phyloP scores from a whole-genome alignment of 2,888 invertebrate species.

The Lissonota sp. region DNA sequence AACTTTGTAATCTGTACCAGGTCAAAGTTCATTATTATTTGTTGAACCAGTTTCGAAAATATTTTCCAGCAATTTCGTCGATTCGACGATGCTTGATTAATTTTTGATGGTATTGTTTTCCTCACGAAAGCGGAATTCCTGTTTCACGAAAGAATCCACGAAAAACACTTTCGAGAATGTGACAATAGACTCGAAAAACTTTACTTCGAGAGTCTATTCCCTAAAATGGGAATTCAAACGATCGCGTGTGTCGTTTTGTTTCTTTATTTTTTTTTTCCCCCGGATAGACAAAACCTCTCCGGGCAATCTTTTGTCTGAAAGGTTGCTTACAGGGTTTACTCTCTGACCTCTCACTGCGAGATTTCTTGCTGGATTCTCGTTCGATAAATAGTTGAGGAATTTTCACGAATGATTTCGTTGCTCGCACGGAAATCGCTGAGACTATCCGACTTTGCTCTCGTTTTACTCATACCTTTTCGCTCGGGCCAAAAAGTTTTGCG shows the following conservation, averaged over 20 bases:
- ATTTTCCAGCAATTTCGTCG: not conserved
- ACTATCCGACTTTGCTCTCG: constrained; percentile 6
- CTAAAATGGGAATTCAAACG: constrained; percentile 9
- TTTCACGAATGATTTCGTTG: constrained; percentile 31
- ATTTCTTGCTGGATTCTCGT: constrained; percentile 4
- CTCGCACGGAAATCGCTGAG: constrained; percentile 19
- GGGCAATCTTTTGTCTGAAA: constrained; percentile 43
- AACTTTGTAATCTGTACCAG: no score
- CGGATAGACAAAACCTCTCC: constrained; percentile 14
- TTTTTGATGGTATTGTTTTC: not conserved
- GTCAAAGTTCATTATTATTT: not conserved
- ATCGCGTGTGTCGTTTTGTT: not conserved
- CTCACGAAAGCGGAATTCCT: not conserved
- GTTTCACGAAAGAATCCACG: not conserved
- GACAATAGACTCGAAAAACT: constrained; percentile 25
- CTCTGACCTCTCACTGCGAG: not conserved
- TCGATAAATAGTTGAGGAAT: constrained; percentile 36
- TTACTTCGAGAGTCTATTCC: not conserved
- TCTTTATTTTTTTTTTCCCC: constrained; percentile 14
- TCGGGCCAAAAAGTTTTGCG: constrained; percentile 24
- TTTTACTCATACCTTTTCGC: constrained; percentile 18
- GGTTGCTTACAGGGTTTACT: constrained; percentile 8
- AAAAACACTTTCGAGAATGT: not conserved
- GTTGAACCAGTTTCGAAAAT: not conserved
- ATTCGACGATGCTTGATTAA: not conserved